Conservation (phyloP, 2,888 invertebrate genomes). For the Sphaerophoria rueppellii region DNA sequence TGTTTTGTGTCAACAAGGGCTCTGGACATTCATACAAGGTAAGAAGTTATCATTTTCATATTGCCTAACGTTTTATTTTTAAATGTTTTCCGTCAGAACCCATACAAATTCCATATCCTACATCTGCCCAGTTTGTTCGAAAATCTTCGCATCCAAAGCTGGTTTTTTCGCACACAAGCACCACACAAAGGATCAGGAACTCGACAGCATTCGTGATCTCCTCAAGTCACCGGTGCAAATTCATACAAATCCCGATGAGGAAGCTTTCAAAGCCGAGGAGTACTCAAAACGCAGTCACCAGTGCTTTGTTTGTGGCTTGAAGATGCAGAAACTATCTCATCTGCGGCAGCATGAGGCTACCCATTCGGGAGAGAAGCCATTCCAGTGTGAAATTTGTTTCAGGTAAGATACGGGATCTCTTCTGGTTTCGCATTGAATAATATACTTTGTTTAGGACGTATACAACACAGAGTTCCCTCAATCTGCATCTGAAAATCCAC, state of each 20-base stretch:
- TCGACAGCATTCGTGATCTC: constrained; percentile 66
- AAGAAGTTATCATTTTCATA: not conserved
- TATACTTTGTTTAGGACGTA: constrained; percentile 55
- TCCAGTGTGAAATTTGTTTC: constrained; percentile 74
- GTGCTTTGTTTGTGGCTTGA: constrained; percentile 74
- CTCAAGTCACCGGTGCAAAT: constrained; percentile 67
- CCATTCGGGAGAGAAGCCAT: constrained; percentile 70
- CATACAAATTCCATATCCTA: constrained; percentile 57
- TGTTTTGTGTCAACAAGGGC: constrained; percentile 65
- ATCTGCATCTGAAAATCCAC: constrained; percentile 74
- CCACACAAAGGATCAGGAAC: constrained; percentile 61
- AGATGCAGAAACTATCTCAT: constrained; percentile 62
- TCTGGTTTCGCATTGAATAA: not conserved
- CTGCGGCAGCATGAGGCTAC: constrained; percentile 72
- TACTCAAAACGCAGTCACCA: constrained; percentile 49
- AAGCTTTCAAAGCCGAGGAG: constrained; percentile 33
- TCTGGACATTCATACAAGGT: constrained; percentile 75
- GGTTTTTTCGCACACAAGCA: constrained; percentile 74
- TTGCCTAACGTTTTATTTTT: not conserved
- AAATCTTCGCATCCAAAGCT: constrained; percentile 69
- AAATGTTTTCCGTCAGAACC: constrained; percentile 23
- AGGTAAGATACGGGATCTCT: constrained; percentile 60
- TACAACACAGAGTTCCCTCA: constrained; percentile 70
- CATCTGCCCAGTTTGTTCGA: constrained; percentile 65
- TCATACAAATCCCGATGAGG: constrained; percentile 1